Percentiles rank a stretch among this genome's conserved stretches.
Conservation (phyloP, 2,113 vertebrate species). For the Falco punctatus region DNA sequence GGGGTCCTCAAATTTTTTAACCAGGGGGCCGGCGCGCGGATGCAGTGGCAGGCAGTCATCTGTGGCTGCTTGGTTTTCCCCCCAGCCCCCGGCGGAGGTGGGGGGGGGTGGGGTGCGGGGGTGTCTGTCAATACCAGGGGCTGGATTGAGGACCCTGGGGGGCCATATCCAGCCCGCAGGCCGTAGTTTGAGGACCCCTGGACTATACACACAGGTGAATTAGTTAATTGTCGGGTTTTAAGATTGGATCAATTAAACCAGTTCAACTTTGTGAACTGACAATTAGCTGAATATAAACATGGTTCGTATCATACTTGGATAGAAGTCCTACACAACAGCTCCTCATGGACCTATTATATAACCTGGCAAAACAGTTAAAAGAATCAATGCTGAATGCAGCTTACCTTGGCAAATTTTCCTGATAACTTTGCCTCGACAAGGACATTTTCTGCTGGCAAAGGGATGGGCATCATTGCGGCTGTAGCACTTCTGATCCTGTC, state of each 20-base stretch:
- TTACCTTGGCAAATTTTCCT: constrained; percentile 30
- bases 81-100: too few species aligned
- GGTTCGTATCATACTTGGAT: background rate
- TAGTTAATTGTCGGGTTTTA: background rate
- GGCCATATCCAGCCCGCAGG: too few species aligned
- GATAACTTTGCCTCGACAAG: constrained; percentile 33
- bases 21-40: too few species aligned
- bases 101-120: too few species aligned
- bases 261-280: background rate
- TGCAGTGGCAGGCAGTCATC: too few species aligned
- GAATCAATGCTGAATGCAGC: background rate
- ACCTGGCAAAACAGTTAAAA: constrained; percentile 8
- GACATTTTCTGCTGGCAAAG: constrained; percentile 46
- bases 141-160: too few species aligned
- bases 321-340: background rate
- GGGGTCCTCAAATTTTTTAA: too few species aligned
- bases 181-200: too few species aligned
- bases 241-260: background rate
- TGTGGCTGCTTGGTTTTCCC: too few species aligned
- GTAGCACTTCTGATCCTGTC: constrained; percentile 49
- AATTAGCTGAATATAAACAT: background rate
- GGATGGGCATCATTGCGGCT: constrained; percentile 25
- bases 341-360: background rate
- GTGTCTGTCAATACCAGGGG: too few species aligned
- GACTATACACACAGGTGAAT: background rate